Conservation (phyloP, 2,113 vertebrate species). For the Myxocyprinus asiaticus region DNA sequence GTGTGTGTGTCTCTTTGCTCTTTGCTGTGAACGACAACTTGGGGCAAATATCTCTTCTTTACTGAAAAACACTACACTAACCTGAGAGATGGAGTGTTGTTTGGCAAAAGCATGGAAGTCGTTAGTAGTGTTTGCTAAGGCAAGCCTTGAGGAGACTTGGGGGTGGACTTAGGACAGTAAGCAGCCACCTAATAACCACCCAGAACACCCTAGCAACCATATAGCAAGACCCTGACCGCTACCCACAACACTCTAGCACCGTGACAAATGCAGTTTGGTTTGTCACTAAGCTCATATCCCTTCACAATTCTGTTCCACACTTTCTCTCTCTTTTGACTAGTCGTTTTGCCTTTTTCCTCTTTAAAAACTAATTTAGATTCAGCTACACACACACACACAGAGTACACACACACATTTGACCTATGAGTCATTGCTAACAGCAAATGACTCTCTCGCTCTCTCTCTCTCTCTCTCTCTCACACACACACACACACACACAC, state of each 20-base stretch:
- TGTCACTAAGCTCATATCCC: neutral
- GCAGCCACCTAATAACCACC: too few species aligned
- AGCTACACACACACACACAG: constrained; percentile 34
- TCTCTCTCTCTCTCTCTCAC: neutral
- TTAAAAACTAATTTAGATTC: constrained; percentile 9
- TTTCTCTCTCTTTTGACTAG: neutral
- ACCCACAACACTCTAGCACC: neutral
- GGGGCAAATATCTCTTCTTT: neutral
- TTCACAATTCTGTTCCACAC: neutral
- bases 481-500: neutral
- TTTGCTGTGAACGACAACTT: neutral
- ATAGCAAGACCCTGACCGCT: too few species aligned
- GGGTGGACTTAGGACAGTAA: too few species aligned
- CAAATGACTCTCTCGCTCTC: constrained; percentile 28
- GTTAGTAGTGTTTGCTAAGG: neutral
- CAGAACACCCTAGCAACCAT: neutral
- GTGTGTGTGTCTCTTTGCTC: neutral
- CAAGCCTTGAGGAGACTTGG: neutral
- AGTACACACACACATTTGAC: constrained; percentile 58
- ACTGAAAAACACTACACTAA: neutral
- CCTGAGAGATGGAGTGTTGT: neutral
- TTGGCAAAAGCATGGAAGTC: neutral
- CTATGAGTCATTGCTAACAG: constrained; percentile 69
- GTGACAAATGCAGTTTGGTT: neutral
- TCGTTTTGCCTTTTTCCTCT: neutral